A percentile compares a stretch with the other conserved stretches of the same genome.
These are phyloP conservation scores for Phaenicophaeus curvirostris DNA, from an alignment of 2,797 vertebrate species.

Conservation along the genomic window DNA sequence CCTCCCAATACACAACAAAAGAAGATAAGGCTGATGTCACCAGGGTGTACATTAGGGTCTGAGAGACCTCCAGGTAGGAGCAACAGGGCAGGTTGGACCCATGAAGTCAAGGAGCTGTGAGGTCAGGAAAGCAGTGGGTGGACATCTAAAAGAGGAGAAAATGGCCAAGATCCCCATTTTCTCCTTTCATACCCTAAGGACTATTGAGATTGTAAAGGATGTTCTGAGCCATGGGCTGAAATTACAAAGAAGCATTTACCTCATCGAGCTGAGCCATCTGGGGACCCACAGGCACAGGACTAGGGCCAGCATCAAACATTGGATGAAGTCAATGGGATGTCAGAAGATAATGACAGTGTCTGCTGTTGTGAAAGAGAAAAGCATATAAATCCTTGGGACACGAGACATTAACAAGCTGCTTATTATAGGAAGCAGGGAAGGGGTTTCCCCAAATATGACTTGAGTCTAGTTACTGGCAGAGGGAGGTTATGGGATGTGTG, in stretches of 20 bases:
- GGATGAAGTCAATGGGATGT: not conserved
- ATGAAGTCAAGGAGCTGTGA: not conserved
- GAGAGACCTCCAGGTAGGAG: not conserved
- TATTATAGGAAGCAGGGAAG: constrained; percentile 6
- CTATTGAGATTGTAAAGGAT: not conserved
- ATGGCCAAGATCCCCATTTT: not conserved
- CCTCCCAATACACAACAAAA: not conserved
- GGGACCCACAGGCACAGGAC: not conserved
- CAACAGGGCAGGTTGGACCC: not conserved
- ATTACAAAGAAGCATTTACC: not conserved
- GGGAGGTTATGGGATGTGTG: not conserved
- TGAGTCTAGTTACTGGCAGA: not conserved
- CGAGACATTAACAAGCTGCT: not conserved
- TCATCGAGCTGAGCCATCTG: not conserved
- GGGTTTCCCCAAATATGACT: not conserved
- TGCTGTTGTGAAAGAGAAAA: constrained; percentile 7
- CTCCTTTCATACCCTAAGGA: not conserved
- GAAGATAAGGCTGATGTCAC: not conserved
- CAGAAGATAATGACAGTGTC: not conserved
- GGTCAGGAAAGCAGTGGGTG: not conserved
- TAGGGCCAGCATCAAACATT: not conserved
- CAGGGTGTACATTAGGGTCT: not conserved
- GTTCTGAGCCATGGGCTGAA: not conserved
- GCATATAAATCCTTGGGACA: not conserved
- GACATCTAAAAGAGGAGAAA: not conserved